These are phyloP conservation scores for Bubalus kerabau DNA, from an alignment of 2,113 vertebrate genomes.

Conservation along the genomic window DNA sequence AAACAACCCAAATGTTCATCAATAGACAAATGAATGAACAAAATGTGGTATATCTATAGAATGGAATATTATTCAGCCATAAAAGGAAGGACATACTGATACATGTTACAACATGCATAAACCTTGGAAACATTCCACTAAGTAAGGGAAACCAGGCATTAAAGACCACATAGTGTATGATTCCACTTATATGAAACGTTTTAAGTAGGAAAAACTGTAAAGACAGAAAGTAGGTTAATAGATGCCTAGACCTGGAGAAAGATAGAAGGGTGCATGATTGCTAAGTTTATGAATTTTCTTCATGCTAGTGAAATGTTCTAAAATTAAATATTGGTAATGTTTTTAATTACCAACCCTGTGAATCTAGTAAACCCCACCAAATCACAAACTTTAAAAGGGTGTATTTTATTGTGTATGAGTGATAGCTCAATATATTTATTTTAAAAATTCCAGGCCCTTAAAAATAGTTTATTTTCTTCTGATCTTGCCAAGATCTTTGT, in stretches of 20 bases:
- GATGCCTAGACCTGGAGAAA: background rate
- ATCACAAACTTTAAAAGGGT: background rate
- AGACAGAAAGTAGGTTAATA: background rate
- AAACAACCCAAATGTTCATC: background rate
- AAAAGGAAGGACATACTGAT: fast-evolving
- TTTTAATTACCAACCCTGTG: background rate
- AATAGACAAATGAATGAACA: background rate
- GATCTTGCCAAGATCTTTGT: background rate
- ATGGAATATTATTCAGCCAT: background rate
- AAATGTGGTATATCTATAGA: background rate
- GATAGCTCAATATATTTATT: background rate
- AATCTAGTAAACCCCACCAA: too few species aligned
- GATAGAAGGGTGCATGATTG: background rate
- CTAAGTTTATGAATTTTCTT: background rate
- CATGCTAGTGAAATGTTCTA: background rate
- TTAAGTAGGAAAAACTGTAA: background rate
- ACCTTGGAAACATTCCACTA: background rate
- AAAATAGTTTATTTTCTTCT: background rate
- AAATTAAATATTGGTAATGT: background rate
- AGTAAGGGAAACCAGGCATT: too few species aligned
- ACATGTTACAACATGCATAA: fast-evolving
- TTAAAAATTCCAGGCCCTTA: background rate
- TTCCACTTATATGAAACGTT: fast-evolving
- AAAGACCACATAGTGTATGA: fast-evolving
- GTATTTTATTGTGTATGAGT: background rate